Conservation (phyloP, 2,797 vertebrate genomes). For the Oreortyx pictus region DNA sequence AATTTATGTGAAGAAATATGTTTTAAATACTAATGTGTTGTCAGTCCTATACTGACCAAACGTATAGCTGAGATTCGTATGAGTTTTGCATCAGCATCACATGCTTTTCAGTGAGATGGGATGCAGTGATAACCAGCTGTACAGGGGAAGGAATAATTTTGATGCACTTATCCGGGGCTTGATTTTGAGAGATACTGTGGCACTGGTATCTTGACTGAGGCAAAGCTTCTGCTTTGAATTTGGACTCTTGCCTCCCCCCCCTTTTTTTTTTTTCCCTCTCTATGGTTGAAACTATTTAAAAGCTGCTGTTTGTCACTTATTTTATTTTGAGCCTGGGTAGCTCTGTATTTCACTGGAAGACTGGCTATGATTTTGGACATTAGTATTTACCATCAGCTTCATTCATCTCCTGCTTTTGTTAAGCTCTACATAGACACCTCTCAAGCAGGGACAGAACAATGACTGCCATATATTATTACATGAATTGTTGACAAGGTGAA, state of each 20-base stretch:
- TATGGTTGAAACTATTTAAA: neutral
- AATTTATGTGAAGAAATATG: neutral
- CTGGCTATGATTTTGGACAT: neutral
- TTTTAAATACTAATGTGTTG: neutral
- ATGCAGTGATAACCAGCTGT: neutral
- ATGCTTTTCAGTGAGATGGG: neutral
- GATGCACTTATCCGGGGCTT: neutral
- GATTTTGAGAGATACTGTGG: neutral
- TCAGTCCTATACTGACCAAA: neutral
- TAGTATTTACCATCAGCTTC: neutral
- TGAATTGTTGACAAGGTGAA: constrained; percentile 13
- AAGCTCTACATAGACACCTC: neutral
- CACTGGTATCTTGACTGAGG: neutral
- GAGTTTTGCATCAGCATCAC: neutral
- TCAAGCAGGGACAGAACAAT: neutral
- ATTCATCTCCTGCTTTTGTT: neutral
- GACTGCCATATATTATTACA: neutral
- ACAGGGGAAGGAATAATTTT: neutral
- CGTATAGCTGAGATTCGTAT: neutral
- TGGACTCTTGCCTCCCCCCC: neutral
- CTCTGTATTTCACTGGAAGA: neutral
- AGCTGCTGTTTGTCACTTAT: neutral
- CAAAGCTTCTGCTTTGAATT: neutral
- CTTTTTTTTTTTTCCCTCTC: neutral
- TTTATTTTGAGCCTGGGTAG: neutral